These are phyloP conservation scores for Etheostoma perlongum DNA, from an alignment of 2,797 vertebrate species.

Conservation along the genomic window DNA sequence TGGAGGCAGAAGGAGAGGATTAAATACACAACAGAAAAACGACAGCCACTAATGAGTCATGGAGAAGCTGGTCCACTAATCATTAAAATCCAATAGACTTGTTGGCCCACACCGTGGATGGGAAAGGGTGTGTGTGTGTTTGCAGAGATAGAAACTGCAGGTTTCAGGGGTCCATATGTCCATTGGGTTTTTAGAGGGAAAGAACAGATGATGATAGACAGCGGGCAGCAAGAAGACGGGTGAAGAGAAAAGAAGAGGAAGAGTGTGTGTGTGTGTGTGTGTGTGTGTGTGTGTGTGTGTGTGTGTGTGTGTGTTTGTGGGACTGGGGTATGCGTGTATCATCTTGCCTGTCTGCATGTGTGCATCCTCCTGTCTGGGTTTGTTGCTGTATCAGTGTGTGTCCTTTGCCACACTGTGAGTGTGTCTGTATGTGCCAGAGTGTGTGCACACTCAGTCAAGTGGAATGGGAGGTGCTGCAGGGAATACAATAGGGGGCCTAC, in stretches of 20 bases:
- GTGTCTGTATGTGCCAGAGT: constrained; percentile 54
- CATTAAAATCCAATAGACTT: constrained; percentile 79
- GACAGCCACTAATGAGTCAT: constrained; percentile 79
- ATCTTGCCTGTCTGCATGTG: constrained; percentile 60
- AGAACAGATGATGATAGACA: constrained; percentile 81
- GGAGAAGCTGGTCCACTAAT: constrained; percentile 76
- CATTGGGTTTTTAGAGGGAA: constrained; percentile 72
- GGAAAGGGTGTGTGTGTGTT: constrained; percentile 29
- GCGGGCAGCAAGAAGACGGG: constrained; percentile 63
- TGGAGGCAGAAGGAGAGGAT: constrained; percentile 80
- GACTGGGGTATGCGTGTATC: constrained; percentile 47
- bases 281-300: constrained; percentile 21
- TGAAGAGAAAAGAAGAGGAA: constrained; percentile 37
- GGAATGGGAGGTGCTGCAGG: constrained; percentile 80
- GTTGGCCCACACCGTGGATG: constrained; percentile 67
- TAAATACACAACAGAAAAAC: constrained; percentile 80
- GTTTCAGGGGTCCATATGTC: constrained; percentile 83
- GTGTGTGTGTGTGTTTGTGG: constrained; percentile 21
- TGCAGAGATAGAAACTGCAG: constrained; percentile 52
- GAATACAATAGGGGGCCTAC: constrained; percentile 83
- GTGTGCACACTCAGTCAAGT: constrained; percentile 77
- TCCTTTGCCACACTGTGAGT: constrained; percentile 28
- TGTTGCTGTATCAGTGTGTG: constrained; percentile 53
- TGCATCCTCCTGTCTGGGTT: constrained; percentile 63
- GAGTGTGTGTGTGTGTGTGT: background rate